Percentiles rank a stretch among this genome's conserved stretches.
Evolutionary conservation across 2,888 invertebrate genomes (phyloP).

Genomic region (Galeruca laticollis): DNA sequence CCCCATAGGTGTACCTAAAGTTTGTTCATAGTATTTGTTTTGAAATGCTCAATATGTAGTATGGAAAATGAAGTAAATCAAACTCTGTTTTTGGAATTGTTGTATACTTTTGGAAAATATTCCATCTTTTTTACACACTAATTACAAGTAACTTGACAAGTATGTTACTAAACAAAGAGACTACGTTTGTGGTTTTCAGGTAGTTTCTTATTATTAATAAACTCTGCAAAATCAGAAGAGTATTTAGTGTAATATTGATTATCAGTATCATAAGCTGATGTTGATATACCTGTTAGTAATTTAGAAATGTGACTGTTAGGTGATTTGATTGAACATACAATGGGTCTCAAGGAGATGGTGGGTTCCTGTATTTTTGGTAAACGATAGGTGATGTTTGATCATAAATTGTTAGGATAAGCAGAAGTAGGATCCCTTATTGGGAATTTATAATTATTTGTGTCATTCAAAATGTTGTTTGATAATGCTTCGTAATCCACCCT

Average conservation of each 20-base stretch:
- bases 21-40: no score
- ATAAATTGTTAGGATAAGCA: no score
- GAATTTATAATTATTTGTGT: no score
- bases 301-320: not conserved
- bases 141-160: not conserved
- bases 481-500: no score
- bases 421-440: no score
- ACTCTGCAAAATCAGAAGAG: not conserved
- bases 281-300: not conserved
- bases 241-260: no score
- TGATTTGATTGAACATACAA: not conserved
- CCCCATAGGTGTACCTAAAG: no score
- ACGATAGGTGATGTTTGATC: no score
- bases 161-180: no score
- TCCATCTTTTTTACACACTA: not conserved
- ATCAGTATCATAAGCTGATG: not conserved
- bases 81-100: conserved; percentile 1
- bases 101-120: not conserved
- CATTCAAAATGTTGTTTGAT: no score
- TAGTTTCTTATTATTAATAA: no score
- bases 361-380: no score
- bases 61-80: not conserved
- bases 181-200: not conserved
- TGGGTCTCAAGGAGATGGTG: not conserved
- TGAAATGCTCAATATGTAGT: not conserved